Conservation (phyloP, 2,888 invertebrate species). For the Agonopterix subpropinquella region DNA sequence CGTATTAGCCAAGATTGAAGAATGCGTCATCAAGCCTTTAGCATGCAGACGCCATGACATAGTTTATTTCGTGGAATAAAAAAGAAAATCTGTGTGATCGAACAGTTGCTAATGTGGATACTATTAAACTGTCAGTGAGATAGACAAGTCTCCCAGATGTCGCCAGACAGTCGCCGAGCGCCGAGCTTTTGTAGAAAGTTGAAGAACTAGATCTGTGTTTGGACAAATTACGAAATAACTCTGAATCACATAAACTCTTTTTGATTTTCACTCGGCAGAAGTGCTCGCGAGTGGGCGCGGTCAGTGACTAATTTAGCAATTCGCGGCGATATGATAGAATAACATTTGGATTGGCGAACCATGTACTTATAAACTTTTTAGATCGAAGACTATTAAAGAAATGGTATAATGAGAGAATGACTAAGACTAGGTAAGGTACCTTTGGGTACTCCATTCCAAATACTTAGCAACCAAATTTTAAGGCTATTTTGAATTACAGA, state of each 20-base stretch:
- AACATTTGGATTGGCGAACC: neutral
- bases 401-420: neutral
- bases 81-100: too few species aligned
- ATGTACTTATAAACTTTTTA: slow-evolving; percentile 17
- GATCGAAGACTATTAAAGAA: neutral
- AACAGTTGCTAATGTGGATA: too few species aligned
- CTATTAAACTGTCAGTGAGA: slow-evolving; percentile 32
- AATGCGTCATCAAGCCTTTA: too few species aligned
- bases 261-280: slow-evolving; percentile 41
- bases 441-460: too few species aligned
- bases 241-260: slow-evolving; percentile 37
- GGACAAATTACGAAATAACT: slow-evolving; percentile 44
- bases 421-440: neutral
- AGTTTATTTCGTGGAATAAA: too few species aligned
- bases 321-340: slow-evolving; percentile 4
- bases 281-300: slow-evolving; percentile 16
- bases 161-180: slow-evolving; percentile 44
- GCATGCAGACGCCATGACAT: too few species aligned
- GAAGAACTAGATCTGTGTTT: slow-evolving; percentile 64
- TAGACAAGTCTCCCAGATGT: slow-evolving; percentile 35
- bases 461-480: too few species aligned
- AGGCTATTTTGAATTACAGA: neutral
- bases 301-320: slow-evolving; percentile 12
- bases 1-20: slow-evolving; percentile 5
- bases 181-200: slow-evolving; percentile 66